Base-by-base conservation (phyloP, 2,888 invertebrate species). In the Folsomia candida region DNA sequence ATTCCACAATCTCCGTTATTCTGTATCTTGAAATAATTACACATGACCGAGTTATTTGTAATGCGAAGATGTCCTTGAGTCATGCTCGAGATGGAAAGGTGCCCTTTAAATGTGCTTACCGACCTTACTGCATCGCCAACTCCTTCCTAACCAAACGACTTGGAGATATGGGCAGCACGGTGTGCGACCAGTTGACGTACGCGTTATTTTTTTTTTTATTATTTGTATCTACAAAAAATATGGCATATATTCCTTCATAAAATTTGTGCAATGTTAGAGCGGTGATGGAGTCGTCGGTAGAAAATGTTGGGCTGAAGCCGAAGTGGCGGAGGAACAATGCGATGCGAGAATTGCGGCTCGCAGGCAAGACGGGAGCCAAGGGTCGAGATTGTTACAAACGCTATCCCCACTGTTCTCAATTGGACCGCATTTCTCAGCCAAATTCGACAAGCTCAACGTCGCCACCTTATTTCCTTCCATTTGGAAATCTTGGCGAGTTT, bases 121-220 rank as follows among this genome's bases (percentile, higher is more conserved):
- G 25, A 2, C 54, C 65, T 20, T 20, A 47, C n/a, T 65, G 65
- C 51, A 2, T 27, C 2, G 27, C 65, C n/a, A 65, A 65, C 28
- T 24, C 3, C 11, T 6, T 65, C 20, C 54, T 65, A n/a, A 57
- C 28, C 2, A 54, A 51, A n/a, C 18, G 28, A 2, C 27, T 65
- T 3, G 65, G 54, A n/a, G 3, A 2, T 4, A 26, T 65, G 18
- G 57, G 47, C 18, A 9, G 28, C 2, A 51, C 65, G n/a, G 65
- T 65, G 6, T n/a, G 14, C 25, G n/a, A 51, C 22, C 54, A 65
- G 22, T 47, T 65, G 18, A 27, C 28, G 65, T 65, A 65, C 18
- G 59, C 6, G 3, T n/a, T n/a, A n/a, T n/a, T n/a, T n/a, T n/a
- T n/a, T n/a, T n/a, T n/a, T n/a, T n/a, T n/a, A n/a, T n/a, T n/a